Base-by-base conservation (phyloP, 2,113 vertebrate genomes). In the Hiodon alosoides region DNA sequence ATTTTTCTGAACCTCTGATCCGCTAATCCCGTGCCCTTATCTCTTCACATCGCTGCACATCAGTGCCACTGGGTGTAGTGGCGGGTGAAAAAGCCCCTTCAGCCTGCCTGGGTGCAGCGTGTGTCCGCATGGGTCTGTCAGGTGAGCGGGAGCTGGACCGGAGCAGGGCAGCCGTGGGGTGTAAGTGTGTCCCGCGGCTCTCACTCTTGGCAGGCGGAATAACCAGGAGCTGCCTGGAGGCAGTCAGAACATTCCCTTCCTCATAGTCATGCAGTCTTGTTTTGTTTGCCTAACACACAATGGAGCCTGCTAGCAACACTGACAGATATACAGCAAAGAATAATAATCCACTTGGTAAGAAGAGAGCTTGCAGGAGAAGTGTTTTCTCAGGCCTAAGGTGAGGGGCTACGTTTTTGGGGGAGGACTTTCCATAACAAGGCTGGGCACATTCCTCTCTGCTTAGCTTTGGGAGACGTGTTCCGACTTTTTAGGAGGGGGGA, bases 191-290 rank as follows among this genome's bases (percentile, higher is more conserved):
- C 74, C 16, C 65, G 73, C n/a, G 6, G 31, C 31, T 31, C 79
- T 79, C 83, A 78, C 31, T 31, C 85, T 76, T 77, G 79, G 60
- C 81, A 81, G 72, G 58, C 76, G 85, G 82, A 85, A 81, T 85
- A 84, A 85, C 31, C 31, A 31, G 31, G 31, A 31, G 82, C 86
- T 87, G 88, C 84, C 83, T 86, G 83, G 79, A 86, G 83, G 85
- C 82, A 31, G 31, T 31, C 31, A 9, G 70, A 85, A 78, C 84
- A 81, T 82, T 84, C 71, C 31, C 59, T 51, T 86, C 72, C 83
- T 76, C 76, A 69, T 80, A 90, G 86, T 91, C 89, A 90, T 82
- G 74, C 82, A 88, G 88, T 78, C 77, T 70, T 80, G 54, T 78
- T 78, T 73, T 81, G 79, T 84, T 82, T 10, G 46, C 64, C 13